Percentiles rank a stretch among this genome's conserved stretches.
phyloP scores from a whole-genome alignment of 1,140 invertebrate species.

The Homalodisca vitripennis region DNA sequence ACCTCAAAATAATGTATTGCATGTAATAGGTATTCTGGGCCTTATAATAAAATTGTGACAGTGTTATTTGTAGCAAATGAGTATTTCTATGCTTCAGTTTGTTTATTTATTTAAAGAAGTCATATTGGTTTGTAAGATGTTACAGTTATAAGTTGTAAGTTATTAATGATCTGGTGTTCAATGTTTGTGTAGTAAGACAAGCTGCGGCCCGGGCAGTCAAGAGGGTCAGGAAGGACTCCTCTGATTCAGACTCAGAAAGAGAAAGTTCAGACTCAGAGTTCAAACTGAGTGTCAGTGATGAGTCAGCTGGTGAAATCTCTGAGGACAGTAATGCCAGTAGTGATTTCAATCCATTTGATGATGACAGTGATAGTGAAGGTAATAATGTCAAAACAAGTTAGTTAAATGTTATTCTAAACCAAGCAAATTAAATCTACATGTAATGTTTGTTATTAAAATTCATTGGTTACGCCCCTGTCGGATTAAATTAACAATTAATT shows the following conservation, averaged over 20 bases:
- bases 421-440: not conserved
- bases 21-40: too few species aligned
- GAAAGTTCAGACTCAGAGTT: constrained; percentile 57
- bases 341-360: constrained; percentile 87
- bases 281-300: constrained; percentile 55
- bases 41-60: too few species aligned
- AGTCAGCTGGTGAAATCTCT: constrained; percentile 58
- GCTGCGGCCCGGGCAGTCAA: constrained; percentile 69
- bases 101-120: too few species aligned
- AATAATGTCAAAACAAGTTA: constrained; percentile 2
- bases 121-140: too few species aligned
- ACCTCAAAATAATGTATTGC: too few species aligned
- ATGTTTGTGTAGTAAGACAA: constrained; percentile 56
- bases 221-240: constrained; percentile 60
- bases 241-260: constrained; percentile 56
- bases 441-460: not conserved
- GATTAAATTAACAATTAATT: not conserved
- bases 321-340: constrained; percentile 69
- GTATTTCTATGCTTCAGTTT: too few species aligned
- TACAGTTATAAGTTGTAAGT: too few species aligned
- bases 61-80: too few species aligned
- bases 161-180: constrained; percentile 24
- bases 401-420: not conserved
- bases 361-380: constrained; percentile 63
- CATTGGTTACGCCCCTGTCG: not conserved